phyloP scores from a whole-genome alignment of 2,113 vertebrate species.

The Myiagra hebetior region DNA sequence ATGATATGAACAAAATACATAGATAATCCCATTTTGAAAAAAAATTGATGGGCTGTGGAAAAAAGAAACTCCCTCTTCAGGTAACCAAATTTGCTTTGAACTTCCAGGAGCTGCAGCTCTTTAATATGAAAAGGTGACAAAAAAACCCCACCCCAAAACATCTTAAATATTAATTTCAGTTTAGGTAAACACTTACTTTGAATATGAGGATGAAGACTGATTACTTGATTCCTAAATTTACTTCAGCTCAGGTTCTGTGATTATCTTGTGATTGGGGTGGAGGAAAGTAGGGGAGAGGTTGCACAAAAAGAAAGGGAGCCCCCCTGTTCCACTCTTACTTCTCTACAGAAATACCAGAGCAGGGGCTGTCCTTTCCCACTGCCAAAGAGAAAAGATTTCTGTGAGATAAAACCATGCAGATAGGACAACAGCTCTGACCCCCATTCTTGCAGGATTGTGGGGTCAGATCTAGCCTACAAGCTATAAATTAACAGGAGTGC shows the following conservation, averaged over 20 bases:
- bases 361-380: background rate
- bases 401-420: background rate
- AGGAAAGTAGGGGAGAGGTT: background rate
- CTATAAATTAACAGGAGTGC: background rate
- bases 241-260: background rate
- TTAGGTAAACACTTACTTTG: background rate
- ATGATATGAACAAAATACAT: background rate
- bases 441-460: background rate
- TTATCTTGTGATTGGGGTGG: background rate
- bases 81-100: background rate
- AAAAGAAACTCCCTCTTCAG: background rate
- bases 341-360: background rate
- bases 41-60: background rate
- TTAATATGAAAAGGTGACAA: background rate
- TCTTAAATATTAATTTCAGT: background rate
- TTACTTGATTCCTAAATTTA: background rate
- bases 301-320: background rate
- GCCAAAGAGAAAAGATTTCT: background rate
- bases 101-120: background rate
- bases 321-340: fast-evolving
- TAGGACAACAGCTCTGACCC: background rate
- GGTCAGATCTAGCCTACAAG: background rate
- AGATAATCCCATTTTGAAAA: background rate
- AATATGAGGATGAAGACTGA: background rate
- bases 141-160: background rate